Percentiles rank a stretch among this genome's conserved stretches.
phyloP scores from a whole-genome alignment of 2,797 vertebrate species.

The Thripadectes ignobilis region DNA sequence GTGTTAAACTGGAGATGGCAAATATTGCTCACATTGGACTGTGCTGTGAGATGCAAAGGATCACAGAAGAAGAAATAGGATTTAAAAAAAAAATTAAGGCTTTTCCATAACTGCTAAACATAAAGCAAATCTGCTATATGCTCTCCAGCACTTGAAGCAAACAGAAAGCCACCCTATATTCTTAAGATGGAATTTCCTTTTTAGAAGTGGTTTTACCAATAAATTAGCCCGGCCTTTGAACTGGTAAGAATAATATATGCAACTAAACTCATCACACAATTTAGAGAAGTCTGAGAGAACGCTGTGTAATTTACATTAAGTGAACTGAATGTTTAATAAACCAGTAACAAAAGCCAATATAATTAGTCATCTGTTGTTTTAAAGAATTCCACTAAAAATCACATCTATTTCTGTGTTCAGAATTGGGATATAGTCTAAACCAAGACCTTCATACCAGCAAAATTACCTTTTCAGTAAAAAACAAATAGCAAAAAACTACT shows the following conservation, averaged over 20 bases:
- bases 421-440: not conserved
- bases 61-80: not conserved
- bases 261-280: not conserved
- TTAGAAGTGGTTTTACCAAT: not conserved
- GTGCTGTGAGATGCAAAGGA: not conserved
- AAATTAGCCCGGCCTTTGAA: not conserved
- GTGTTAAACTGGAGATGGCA: not conserved
- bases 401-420: not conserved
- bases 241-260: not conserved
- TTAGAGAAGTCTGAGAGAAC: not conserved
- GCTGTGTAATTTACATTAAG: not conserved
- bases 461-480: not conserved
- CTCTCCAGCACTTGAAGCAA: not conserved
- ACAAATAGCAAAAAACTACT: fast-evolving
- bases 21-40: not conserved
- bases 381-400: not conserved
- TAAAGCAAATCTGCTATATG: not conserved
- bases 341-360: not conserved
- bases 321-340: not conserved
- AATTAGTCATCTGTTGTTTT: not conserved
- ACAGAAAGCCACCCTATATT: not conserved
- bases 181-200: not conserved
- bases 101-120: not conserved
- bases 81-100: not conserved
- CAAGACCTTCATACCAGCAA: not conserved